These are phyloP conservation scores for Nothura maculosa DNA, from an alignment of 2,797 vertebrate genomes.

Conservation along the genomic window DNA sequence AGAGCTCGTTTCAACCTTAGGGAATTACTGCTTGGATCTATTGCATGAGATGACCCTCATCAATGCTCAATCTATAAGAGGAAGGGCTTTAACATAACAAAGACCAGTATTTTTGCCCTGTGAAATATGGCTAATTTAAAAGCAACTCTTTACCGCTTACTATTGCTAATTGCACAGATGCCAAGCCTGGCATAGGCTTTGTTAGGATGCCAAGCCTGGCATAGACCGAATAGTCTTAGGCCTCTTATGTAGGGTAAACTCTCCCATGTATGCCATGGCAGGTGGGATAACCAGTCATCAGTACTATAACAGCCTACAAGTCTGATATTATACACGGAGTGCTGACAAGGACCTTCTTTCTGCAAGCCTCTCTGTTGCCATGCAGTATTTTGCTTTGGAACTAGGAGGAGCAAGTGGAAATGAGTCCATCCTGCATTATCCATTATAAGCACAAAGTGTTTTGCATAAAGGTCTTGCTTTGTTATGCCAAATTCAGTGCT, in stretches of 20 bases:
- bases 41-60: background rate
- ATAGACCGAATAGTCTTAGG: background rate
- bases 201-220: background rate
- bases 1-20: slow-evolving; percentile 16
- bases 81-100: background rate
- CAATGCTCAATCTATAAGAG: background rate
- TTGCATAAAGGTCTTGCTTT: background rate
- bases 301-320: background rate
- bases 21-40: slow-evolving; percentile 18
- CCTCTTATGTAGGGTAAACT: slow-evolving; percentile 4
- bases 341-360: background rate
- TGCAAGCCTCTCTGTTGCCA: background rate
- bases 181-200: background rate
- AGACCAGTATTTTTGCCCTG: slow-evolving; percentile 22
- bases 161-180: background rate
- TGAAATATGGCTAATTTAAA: background rate
- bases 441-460: background rate
- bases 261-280: background rate
- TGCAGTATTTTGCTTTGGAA: background rate
- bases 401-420: background rate
- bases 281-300: background rate
- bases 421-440: background rate
- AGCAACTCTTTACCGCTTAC: background rate
- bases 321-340: background rate
- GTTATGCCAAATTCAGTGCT: background rate